These are phyloP conservation scores for Halictus ligatus DNA, from an alignment of 2,888 invertebrate species.

Conservation along the genomic window DNA sequence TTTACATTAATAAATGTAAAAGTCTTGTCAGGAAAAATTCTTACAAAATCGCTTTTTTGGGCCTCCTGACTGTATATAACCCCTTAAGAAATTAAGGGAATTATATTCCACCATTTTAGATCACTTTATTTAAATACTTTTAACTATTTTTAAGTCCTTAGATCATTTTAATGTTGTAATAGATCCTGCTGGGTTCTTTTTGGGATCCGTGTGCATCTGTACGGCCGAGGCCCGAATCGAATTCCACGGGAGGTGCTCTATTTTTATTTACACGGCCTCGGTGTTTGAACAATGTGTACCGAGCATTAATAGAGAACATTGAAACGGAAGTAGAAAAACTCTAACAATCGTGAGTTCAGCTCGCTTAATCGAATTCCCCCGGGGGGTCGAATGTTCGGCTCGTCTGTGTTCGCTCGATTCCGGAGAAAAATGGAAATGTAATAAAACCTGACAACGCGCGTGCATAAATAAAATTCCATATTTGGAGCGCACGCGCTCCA, in stretches of 20 bases:
- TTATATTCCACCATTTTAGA: no score
- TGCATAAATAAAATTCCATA: slow-evolving; percentile 26
- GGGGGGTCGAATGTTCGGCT: not conserved
- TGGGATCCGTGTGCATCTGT: not conserved
- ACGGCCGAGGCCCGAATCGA: not conserved
- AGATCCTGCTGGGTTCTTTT: not conserved
- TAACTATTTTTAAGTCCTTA: no score
- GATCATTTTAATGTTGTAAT: not conserved
- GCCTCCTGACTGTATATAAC: no score
- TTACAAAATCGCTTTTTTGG: no score
- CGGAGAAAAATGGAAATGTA: slow-evolving; percentile 27
- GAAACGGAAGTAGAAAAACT: not conserved
- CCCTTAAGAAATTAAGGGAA: no score
- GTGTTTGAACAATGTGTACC: not conserved
- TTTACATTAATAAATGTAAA: no score
- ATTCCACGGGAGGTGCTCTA: not conserved
- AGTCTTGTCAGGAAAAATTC: no score
- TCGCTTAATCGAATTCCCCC: not conserved
- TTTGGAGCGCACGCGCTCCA: not conserved
- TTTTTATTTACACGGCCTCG: not conserved
- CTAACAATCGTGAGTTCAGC: not conserved
- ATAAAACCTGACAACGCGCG: slow-evolving; percentile 6
- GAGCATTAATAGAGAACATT: not conserved
- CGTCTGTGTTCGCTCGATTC: not conserved
- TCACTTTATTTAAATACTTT: no score